Conservation (phyloP, 2,113 vertebrate genomes). For the Trematocara stigmaticum region DNA sequence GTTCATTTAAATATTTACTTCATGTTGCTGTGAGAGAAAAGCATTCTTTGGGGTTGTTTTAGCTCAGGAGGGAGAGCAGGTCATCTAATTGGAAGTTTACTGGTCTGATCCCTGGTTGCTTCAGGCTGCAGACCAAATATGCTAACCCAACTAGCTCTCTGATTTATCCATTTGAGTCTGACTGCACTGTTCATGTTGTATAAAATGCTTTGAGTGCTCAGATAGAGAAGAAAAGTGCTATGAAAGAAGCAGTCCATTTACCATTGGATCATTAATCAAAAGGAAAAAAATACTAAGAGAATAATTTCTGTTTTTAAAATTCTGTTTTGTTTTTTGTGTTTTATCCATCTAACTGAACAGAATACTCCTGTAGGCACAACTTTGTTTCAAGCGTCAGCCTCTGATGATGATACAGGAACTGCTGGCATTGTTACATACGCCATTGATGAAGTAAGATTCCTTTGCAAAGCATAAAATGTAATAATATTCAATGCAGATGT, state of each 20-base stretch:
- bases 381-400: conserved; percentile 36
- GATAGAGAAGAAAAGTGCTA: not conserved
- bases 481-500: not conserved
- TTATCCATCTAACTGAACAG: conserved; percentile 29
- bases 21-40: not conserved
- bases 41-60: not conserved
- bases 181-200: not conserved
- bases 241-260: not conserved
- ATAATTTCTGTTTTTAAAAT: not conserved
- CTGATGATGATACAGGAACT: conserved; percentile 14
- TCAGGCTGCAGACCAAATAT: not conserved
- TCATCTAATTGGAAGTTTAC: not conserved
- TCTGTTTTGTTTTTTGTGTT: not conserved
- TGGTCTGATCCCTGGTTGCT: not conserved
- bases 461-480: not conserved
- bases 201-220: not conserved
- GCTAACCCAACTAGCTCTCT: not conserved
- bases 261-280: not conserved
- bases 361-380: not conserved
- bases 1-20: not conserved
- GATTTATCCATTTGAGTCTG: not conserved
- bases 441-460: conserved; percentile 56
- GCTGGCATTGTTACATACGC: conserved; percentile 33
- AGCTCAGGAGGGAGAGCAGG: not conserved
- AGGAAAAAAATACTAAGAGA: not conserved